Base-by-base conservation (phyloP, 2,113 vertebrate species). In the Microcebus griseorufus region DNA sequence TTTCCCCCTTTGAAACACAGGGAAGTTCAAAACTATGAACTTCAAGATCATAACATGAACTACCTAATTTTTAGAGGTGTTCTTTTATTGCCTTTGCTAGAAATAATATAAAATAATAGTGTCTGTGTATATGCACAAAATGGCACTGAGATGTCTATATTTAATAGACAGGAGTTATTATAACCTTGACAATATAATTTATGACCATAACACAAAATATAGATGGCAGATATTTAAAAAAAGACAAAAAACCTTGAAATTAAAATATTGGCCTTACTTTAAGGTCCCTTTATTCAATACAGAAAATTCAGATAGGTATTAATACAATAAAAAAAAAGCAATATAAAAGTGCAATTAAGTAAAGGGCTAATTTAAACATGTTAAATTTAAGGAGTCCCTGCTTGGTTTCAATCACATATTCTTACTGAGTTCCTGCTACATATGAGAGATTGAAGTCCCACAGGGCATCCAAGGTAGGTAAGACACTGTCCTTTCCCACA, bases 11-110 rank as follows among this genome's bases (percentile, higher is more conserved):
- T 86, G 60, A 92, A 96, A 93, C n/a, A 88, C 0, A 60, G 32
- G 29, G 84, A 42, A 67, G 10, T n/a, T 42, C 82, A 87, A 95
- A 0, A 60, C 60, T 86, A 65, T 29, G 69, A 51, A 88, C 84
- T 97, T 96, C 93, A 96, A 89, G 80, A 97, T 80, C 37, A 42
- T 25, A 32, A 84, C 45, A 81, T 13, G 9, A 79, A 80, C 9
- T 72, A 58, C 73, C 53, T 39, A 70, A 51, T 58, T 83, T 79
- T 94, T 84, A 65, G 22, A 95, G 73, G 27, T 88, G 78, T 83
- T 23, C 70, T 53, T 92, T 85, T 58, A 67, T 51, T 9, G 55
- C 11, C 29, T 95, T 90, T 39, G 34, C 48, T 39, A 73, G 86
- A 87, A 76, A 70, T 39, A 37, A 75, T n/a, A 67, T 1, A 58